Evolutionary conservation across 2,888 invertebrate species (phyloP).

Genomic region (Sisyra terminalis): DNA sequence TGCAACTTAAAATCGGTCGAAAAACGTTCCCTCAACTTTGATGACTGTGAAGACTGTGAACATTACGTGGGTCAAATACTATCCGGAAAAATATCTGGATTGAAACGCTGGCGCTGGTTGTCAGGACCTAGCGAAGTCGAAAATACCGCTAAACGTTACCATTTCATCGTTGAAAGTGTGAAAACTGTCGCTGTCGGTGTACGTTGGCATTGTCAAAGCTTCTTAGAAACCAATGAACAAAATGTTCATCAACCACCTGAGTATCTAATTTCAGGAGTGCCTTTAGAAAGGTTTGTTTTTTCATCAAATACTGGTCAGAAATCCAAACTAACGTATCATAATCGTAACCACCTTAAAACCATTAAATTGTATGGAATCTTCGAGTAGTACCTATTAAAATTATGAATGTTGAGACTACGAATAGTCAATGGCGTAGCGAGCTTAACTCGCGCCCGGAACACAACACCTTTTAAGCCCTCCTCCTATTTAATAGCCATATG

Average conservation of each 20-base stretch:
- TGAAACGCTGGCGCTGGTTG: conserved; percentile 70
- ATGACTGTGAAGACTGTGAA: conserved; percentile 6
- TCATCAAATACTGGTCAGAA: not conserved
- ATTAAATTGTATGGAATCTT: too few species aligned
- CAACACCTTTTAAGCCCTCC: too few species aligned
- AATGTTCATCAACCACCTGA: conserved; percentile 51
- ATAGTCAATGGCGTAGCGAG: too few species aligned
- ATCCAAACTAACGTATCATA: too few species aligned
- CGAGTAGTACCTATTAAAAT: too few species aligned
- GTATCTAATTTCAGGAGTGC: conserved; percentile 50
- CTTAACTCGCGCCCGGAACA: too few species aligned
- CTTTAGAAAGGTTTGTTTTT: conserved; percentile 41
- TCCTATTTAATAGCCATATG: too few species aligned
- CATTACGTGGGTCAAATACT: conserved; percentile 7
- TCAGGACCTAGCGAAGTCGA: conserved; percentile 52
- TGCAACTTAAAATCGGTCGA: conserved; percentile 6
- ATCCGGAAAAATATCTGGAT: conserved; percentile 28
- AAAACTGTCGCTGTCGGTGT: conserved; percentile 68
- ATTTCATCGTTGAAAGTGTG: conserved; percentile 68
- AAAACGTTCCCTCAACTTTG: conserved; percentile 2
- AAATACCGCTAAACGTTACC: conserved; percentile 18
- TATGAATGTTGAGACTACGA: too few species aligned
- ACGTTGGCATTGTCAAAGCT: conserved; percentile 71
- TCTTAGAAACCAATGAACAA: conserved; percentile 37
- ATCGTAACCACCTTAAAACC: too few species aligned